Evolutionary conservation across 2,113 vertebrate genomes (phyloP), one percentile per base, ranked within the genome.

Genomic region (Callipepla squamata): DNA sequence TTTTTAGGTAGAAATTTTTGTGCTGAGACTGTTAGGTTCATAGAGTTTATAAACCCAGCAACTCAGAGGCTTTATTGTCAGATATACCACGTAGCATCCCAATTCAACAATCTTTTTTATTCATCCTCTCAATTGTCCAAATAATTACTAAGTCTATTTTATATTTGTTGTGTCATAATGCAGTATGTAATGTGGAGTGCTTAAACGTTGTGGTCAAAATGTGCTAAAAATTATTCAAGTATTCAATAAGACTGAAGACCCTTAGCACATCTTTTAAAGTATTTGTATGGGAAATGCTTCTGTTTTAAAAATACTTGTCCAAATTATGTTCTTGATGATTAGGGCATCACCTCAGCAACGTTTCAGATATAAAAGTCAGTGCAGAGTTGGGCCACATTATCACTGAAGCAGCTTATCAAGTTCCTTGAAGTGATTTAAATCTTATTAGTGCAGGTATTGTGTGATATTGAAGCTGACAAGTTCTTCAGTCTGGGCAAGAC

Each of bases 241-340:
- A 65, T 87, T 94, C 15, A 48, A 81, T 75, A 76, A 91, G 50
- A 72, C 89, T 95, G 77, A 72, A 94, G 51, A 6, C 38, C 38
- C 70, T 61, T 83, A 80, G 55, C 90, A 66, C 14, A 10, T 38
- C 26, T 84, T 53, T 67, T 63, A 26, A 36, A 68, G 36, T 21
- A 36, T 66, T 8, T 65, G 9, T 48, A 4, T 53, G 26, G 48
- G 26, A 92, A 66, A 14, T 72, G 17, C 44, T 90, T 70, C 70
- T 82, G 26, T 42, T 89, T 93, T 76, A 77, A 83, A 92, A 85
- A 87, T 57, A 57, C 58, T 63, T 58, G 32, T 42, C 18, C 32
- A 26, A 83, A 68, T 55, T 66, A 32, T 50, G 7, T 67, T 91
- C 26, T 83, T 80, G 48, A 30, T 93, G 53, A 85, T 34, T 14